phyloP scores from a whole-genome alignment of 1,140 invertebrate genomes.

The Atta colombica region DNA sequence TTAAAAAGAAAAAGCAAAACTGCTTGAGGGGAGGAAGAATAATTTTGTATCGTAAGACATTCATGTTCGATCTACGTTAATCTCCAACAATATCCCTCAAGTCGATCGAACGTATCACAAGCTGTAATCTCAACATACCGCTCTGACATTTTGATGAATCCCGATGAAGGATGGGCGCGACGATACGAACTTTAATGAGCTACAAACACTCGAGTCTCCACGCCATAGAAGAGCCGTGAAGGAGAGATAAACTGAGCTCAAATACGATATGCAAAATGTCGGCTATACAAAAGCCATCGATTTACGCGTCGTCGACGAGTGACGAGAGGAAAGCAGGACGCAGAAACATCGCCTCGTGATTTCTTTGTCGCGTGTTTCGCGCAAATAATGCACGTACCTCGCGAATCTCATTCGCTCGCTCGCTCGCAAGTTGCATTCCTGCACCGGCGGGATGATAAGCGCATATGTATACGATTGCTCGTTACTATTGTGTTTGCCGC shows the following conservation, averaged over 20 bases:
- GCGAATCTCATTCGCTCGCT: too few species aligned
- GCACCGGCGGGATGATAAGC: constrained; percentile 46
- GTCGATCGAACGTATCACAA: constrained; percentile 16
- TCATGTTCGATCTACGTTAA: background rate
- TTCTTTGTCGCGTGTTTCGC: background rate
- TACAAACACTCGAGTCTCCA: background rate
- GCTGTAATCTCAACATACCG: constrained; percentile 50
- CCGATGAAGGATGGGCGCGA: constrained; percentile 46
- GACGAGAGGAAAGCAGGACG: background rate
- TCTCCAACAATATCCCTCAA: background rate
- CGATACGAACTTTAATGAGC: constrained; percentile 36
- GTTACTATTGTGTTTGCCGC: constrained; percentile 8
- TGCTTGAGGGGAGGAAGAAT: background rate
- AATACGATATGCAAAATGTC: background rate
- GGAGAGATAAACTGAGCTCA: background rate
- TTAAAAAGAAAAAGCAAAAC: background rate
- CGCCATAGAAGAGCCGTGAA: background rate
- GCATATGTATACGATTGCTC: constrained; percentile 1
- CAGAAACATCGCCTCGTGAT: background rate
- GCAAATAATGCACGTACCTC: background rate
- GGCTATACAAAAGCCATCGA: constrained; percentile 2
- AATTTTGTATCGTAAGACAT: constrained; percentile 17
- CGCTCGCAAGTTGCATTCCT: constrained; percentile 36
- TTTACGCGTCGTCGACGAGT: background rate
- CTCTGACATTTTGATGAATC: constrained; percentile 54